phyloP scores from a whole-genome alignment of 53 echinoderm and acorn worm species.

The Patiria pectinifera region DNA sequence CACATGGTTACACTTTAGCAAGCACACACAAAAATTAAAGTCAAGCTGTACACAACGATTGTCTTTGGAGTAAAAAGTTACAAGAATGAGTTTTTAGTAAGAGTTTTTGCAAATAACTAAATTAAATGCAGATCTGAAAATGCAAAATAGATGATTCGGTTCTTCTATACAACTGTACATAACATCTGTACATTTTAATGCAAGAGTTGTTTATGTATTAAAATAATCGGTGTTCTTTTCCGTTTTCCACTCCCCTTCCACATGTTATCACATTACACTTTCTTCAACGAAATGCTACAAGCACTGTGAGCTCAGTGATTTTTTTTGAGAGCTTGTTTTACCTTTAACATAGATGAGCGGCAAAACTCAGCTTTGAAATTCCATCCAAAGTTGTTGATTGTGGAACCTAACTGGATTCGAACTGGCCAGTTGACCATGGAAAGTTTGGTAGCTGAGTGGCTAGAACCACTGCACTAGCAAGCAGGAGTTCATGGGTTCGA shows the following conservation, averaged over 20 bases:
- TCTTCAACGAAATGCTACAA: no score
- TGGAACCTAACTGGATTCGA: no score
- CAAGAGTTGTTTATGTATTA: no score
- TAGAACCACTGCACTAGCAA: no score
- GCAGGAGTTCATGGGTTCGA: no score
- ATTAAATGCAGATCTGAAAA: neutral
- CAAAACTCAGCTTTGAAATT: no score
- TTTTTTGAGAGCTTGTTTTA: neutral
- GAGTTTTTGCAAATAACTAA: neutral
- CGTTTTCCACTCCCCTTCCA: no score
- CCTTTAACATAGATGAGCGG: no score
- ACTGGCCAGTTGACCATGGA: no score
- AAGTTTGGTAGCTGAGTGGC: no score
- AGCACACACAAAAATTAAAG: neutral
- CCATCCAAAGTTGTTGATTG: no score
- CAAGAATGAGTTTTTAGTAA: neutral
- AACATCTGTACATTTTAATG: neutral
- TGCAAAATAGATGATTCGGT: neutral
- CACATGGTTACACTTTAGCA: constrained; percentile 22
- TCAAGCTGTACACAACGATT: neutral
- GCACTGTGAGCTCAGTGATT: neutral
- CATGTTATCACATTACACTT: no score
- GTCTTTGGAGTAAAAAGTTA: neutral
- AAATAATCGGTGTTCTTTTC: neutral
- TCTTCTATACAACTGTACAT: neutral